Base-by-base conservation (phyloP, 1,140 invertebrate genomes). In the Colletes gigas region DNA sequence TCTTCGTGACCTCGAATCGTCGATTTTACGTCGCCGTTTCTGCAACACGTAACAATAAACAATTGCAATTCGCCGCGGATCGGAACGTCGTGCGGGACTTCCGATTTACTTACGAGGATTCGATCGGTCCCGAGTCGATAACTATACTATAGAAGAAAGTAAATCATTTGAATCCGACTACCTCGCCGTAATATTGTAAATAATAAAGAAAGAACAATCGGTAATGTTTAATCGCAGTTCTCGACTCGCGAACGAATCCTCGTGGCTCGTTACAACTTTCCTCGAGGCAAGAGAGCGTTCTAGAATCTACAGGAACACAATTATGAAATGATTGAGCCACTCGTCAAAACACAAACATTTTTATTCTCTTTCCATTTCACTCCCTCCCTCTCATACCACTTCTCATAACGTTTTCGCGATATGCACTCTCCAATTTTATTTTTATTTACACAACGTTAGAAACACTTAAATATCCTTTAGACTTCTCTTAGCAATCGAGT, bases 401-500 rank as follows among this genome's bases (percentile, higher is more conserved):
- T 47, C n/a, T 44, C 41, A 21, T 8, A 10, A 70, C 63, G 63
- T 83, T 83, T 71, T 50, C 63, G 69, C 81, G 73, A 83, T 84
- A 85, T 50, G 83, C 41, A 59, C 57, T 14, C 82, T 78, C 44
- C 75, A 72, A 86, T 62, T 50, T 19, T 82, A 82, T 78, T 88
- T 63, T 78, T 90, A 91, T 90, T 78, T 90, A 91, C 89, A 90
- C 85, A 90, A 91, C 80, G 88, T 90, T 90, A 90, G 84, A 91
- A 91, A 91, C 86, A 90, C 86, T 88, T 87, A 90, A 88, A 89
- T 86, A 89, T 86, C 83, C 60, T 83, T 83, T 80, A 72, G 82
- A 69, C 44, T 63, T 80, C 74, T 78, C 57, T 72, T 81, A 87
- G 52, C 86, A 63, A 79, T 86, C 84, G 68, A 78, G 75, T 84